Percentiles rank a stretch among this genome's conserved stretches.
Evolutionary conservation across 2,888 invertebrate genomes (phyloP).

Genomic region (Mythimna albipuncta): DNA sequence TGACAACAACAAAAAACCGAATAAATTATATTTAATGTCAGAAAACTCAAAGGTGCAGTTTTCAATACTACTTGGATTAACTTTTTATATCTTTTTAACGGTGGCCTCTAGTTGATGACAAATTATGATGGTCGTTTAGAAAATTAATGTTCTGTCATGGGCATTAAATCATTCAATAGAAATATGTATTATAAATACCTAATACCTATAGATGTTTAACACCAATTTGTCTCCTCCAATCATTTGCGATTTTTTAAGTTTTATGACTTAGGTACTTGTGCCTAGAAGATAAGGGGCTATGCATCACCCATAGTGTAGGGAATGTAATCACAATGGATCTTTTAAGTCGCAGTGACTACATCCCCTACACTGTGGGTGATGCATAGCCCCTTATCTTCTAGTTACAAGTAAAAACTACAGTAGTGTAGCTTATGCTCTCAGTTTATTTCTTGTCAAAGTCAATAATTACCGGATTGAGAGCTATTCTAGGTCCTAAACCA

Average conservation of each 20-base stretch:
- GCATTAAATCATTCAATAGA: slow-evolving; percentile 17
- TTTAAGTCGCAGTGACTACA: no score
- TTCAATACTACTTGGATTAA: slow-evolving; percentile 44
- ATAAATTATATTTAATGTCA: slow-evolving; percentile 49
- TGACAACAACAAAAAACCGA: slow-evolving; percentile 23
- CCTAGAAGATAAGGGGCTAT: no score
- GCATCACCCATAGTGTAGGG: no score
- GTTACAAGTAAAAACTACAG: background rate
- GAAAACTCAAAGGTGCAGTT: slow-evolving; percentile 45
- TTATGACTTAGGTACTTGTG: no score
- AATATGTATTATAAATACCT: background rate
- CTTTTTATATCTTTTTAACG: slow-evolving; percentile 48
- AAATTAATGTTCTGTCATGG: slow-evolving; percentile 29
- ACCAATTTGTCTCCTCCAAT: background rate
- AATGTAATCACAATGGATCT: no score
- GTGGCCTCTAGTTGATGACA: slow-evolving; percentile 44
- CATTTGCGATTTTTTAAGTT: no score
- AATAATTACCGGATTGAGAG: background rate
- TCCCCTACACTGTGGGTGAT: no score
- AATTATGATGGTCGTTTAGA: slow-evolving; percentile 41
- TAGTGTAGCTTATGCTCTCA: background rate
- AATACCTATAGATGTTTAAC: background rate
- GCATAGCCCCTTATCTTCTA: no score
- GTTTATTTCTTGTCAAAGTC: background rate
- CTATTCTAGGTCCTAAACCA: background rate